These are phyloP conservation scores for Clarias magur DNA, from an alignment of 2,113 vertebrate genomes.

Conservation along the genomic window DNA sequence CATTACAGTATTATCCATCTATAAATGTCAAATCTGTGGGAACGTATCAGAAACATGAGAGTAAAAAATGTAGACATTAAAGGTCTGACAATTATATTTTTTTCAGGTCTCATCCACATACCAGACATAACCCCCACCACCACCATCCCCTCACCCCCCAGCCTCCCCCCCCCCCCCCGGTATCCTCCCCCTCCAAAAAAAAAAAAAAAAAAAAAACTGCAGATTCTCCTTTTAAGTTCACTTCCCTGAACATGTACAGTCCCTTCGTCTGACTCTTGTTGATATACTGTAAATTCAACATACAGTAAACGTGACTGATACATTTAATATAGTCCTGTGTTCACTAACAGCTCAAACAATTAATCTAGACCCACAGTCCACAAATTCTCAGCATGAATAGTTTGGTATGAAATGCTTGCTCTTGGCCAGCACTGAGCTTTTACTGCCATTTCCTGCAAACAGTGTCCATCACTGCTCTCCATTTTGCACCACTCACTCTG, in stretches of 20 bases:
- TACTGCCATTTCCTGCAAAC: conserved; percentile 50
- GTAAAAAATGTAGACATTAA: conserved; percentile 1
- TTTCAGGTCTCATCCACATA: background rate
- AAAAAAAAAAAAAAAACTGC: background rate
- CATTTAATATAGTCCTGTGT: background rate
- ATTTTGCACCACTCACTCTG: conserved; percentile 35
- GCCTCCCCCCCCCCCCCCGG: background rate
- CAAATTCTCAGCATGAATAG: conserved; percentile 35
- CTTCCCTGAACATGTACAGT: background rate
- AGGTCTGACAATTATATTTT: conserved; percentile 15
- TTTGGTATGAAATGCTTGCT: conserved; percentile 31
- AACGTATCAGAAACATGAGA: conserved; percentile 13
- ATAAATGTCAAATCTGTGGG: conserved; percentile 15
- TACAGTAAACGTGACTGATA: background rate
- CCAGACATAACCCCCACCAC: background rate
- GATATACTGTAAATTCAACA: background rate
- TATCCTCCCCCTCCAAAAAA: background rate
- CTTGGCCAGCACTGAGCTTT: conserved; percentile 43
- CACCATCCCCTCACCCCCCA: background rate
- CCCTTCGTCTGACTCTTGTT: background rate
- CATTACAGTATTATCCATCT: conserved; percentile 18
- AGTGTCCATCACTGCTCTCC: conserved; percentile 43
- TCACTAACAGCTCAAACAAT: background rate
- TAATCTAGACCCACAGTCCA: conserved; percentile 10
- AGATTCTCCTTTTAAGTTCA: background rate